A percentile compares a stretch with the other conserved stretches of the same genome.
phyloP scores from a whole-genome alignment of 2,113 vertebrate species.

The Prolemur simus region DNA sequence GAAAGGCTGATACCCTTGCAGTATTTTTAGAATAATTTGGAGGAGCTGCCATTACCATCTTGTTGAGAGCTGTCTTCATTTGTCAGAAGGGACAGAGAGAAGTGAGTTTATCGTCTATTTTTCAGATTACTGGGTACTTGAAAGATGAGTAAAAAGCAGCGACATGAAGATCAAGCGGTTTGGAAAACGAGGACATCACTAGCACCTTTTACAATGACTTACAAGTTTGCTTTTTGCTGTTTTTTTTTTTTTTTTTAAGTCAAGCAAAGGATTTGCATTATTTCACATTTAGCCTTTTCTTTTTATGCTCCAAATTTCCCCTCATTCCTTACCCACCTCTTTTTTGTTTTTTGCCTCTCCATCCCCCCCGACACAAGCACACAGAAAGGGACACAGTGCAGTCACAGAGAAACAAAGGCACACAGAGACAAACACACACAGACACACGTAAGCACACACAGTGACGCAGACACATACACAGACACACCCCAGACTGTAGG shows the following conservation, averaged over 20 bases:
- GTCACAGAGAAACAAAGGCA: not conserved
- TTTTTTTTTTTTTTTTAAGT: not conserved
- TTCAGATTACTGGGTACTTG: conserved; percentile 29
- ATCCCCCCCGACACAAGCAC: not conserved
- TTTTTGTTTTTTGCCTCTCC: not conserved
- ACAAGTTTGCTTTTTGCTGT: not conserved
- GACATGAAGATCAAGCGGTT: not conserved
- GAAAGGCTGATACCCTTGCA: not conserved
- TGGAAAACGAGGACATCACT: not conserved
- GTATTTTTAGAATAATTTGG: conserved; percentile 59
- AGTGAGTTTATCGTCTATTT: not conserved
- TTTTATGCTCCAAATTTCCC: not conserved
- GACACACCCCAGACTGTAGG: not conserved
- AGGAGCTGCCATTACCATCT: not conserved
- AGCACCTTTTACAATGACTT: not conserved
- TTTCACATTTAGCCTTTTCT: not conserved
- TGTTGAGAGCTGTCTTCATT: conserved; percentile 53
- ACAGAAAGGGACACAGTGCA: not conserved
- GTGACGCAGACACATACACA: not conserved
- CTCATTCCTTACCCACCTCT: not conserved
- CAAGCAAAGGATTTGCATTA: not conserved
- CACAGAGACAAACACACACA: not conserved
- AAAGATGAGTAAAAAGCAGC: conserved; percentile 26
- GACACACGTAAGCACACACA: not conserved
- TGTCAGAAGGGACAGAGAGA: conserved; percentile 51